Evolutionary conservation across 2,113 vertebrate genomes (phyloP), one percentile per base, ranked within the genome.

Genomic region (Psammodynastes pulverulentus): DNA sequence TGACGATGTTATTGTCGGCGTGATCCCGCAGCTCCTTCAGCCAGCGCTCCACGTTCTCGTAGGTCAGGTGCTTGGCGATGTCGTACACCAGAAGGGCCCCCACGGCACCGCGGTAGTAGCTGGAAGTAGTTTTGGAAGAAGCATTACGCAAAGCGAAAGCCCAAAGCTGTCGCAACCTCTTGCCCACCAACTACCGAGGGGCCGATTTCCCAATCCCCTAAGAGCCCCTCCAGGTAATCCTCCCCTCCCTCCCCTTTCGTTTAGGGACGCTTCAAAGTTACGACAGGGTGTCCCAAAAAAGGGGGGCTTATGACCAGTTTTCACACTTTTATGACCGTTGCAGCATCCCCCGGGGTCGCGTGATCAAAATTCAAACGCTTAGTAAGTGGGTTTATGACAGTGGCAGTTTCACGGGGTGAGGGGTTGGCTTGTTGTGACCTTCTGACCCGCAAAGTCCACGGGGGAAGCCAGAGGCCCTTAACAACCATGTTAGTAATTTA

Each of bases 11-110:
- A 97, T 98, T 99, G 96, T 99, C 99, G 0, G 99, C 99, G 0
- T 99, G 99, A 93, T 99, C 99, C 88, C 98, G 97, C n/a, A 99
- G 98, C 96, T 99, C 99, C 97, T 99, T 99, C 94, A 99, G 97
- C 99, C 99, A 99, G 94, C 99, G 99, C 92, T 99, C 99, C 92
- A 99, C 98, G 0, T 99, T 99, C 97, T 99, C 99, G 0, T 99
- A 99, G 0, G 99, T 99, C 96, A 99, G 97, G 95, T 99, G 99
- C 92, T 99, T 99, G 94, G 99, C 99, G 1, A 99, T 99, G 96
- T 99, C 99, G 2, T 99, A 99, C 10, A 99, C 99, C 2, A 99
- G 97, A 9, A 99, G 98, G 1, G 99, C 99, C 0, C 98, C 98
- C 0, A 99, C 99, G 0, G 99, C 99, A 0, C 98, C 99, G 0